Evolutionary conservation across 2,113 vertebrate species (phyloP).

Genomic region (Antechinus stuartii): DNA sequence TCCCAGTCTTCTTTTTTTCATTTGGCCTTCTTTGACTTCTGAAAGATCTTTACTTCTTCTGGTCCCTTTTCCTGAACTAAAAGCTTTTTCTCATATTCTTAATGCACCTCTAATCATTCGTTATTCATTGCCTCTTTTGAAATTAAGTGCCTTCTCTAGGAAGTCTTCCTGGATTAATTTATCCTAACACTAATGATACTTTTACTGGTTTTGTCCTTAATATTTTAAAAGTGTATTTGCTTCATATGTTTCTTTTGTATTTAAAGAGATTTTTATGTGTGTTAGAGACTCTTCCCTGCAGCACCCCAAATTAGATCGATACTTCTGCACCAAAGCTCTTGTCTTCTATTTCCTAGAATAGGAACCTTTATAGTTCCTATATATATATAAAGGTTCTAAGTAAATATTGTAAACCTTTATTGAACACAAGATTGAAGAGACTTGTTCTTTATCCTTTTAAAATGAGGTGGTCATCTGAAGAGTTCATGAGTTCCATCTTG

Average conservation of each 20-base stretch:
- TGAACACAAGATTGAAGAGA: conserved; percentile 2
- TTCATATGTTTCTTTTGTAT: not conserved
- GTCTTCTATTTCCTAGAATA: not conserved
- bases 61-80: not conserved
- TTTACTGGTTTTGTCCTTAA: not conserved
- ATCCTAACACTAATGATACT: not conserved
- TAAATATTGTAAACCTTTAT: conserved; percentile 1
- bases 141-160: not conserved
- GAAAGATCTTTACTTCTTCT: not conserved
- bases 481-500: conserved; percentile 30
- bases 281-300: not conserved
- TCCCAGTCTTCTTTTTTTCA: not conserved
- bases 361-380: too few relatives aligned
- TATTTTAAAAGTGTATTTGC: not conserved
- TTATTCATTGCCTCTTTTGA: not conserved
- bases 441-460: not conserved
- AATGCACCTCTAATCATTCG: not conserved
- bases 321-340: not conserved
- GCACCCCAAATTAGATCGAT: not conserved
- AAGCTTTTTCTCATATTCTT: not conserved
- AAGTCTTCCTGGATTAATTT: not conserved
- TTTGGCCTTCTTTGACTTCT: not conserved
- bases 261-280: not conserved
- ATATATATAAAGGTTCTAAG: not conserved
- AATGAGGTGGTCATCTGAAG: conserved; percentile 4